Conservation (phyloP, 2,888 invertebrate species). For the Tanypteryx hageni region DNA sequence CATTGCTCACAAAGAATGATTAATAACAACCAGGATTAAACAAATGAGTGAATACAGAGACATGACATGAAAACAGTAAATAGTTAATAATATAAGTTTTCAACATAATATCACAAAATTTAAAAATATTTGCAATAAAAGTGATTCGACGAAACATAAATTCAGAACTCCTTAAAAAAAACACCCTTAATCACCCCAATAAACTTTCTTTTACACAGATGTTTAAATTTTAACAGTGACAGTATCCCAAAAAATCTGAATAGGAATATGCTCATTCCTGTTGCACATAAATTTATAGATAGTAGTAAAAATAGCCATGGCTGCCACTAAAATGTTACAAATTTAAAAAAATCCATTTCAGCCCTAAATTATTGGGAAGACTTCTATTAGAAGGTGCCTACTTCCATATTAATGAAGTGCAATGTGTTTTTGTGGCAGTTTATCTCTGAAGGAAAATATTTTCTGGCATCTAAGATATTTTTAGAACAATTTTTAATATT, state of each 20-base stretch:
- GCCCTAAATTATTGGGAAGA: slow-evolving; percentile 49
- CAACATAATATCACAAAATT: neutral
- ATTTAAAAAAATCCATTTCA: neutral
- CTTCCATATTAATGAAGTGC: slow-evolving; percentile 43
- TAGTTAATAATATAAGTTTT: neutral
- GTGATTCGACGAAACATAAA: neutral
- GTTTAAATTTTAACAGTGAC: neutral
- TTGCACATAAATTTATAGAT: slow-evolving; percentile 17
- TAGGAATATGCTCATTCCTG: neutral
- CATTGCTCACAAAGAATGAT: neutral
- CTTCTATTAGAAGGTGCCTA: slow-evolving; percentile 56
- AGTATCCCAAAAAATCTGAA: slow-evolving; percentile 43
- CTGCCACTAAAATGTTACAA: neutral
- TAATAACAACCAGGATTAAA: slow-evolving; percentile 8
- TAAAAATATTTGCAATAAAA: neutral
- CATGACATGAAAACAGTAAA: no score
- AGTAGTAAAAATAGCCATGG: slow-evolving; percentile 30
- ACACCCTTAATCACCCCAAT: neutral
- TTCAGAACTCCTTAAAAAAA: neutral
- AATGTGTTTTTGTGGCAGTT: slow-evolving; percentile 30
- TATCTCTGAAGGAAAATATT: slow-evolving; percentile 24
- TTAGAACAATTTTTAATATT: slow-evolving; percentile 13
- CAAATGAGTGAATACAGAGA: neutral
- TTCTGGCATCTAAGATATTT: slow-evolving; percentile 30
- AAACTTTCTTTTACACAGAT: neutral